These are phyloP conservation scores for Varecia variegata DNA, from an alignment of 2,797 vertebrate species.

Conservation along the genomic window DNA sequence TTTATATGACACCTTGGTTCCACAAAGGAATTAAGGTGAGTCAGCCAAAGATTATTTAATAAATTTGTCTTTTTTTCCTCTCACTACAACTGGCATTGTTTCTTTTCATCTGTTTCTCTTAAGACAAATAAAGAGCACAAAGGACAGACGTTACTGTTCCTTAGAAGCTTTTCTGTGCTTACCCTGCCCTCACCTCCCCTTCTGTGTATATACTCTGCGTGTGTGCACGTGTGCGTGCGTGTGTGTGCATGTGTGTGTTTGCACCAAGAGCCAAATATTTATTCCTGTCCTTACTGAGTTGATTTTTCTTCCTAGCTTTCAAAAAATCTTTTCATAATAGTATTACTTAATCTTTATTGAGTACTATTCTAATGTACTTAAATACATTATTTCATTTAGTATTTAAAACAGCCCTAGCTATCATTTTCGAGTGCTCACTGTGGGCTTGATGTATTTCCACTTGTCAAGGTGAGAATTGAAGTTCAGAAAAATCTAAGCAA, in stretches of 20 bases:
- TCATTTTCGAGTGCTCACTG: neutral
- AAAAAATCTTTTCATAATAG: neutral
- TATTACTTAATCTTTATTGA: neutral
- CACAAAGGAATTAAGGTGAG: neutral
- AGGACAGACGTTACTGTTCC: neutral
- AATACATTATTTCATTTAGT: neutral
- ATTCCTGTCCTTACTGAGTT: constrained; percentile 3
- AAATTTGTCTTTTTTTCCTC: neutral
- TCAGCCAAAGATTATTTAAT: constrained; percentile 22
- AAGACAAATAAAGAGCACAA: neutral
- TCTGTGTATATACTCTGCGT: neutral
- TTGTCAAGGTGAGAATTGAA: neutral
- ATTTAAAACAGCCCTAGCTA: neutral
- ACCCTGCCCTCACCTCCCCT: neutral
- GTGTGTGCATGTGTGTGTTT: neutral
- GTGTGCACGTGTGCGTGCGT: too few relatives aligned
- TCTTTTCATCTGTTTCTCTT: neutral
- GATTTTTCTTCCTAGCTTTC: neutral
- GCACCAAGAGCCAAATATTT: neutral
- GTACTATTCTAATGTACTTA: neutral
- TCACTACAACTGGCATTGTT: neutral
- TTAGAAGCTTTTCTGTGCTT: neutral
- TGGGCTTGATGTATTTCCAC: neutral
- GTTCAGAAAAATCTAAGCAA: neutral
- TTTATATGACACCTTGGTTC: neutral